phyloP scores from a whole-genome alignment of 2,888 invertebrate genomes.

The Cremastobaeus sp. region DNA sequence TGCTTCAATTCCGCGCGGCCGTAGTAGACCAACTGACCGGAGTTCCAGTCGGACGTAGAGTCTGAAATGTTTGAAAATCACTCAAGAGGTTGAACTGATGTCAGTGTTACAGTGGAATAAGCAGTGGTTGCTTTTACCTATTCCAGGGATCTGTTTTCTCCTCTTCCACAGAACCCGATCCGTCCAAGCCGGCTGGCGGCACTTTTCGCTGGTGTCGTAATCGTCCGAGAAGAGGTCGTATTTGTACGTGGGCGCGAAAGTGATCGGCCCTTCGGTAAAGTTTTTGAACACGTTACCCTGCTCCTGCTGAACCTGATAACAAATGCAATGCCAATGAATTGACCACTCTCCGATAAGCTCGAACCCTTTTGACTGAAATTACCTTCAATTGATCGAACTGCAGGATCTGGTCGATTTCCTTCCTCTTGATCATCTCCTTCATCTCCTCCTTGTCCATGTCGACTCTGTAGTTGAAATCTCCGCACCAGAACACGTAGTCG shows the following conservation, averaged over 20 bases:
- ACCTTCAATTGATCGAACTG: constrained; percentile 91
- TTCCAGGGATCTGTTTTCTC: constrained; percentile 85
- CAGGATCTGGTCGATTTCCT: constrained; percentile 87
- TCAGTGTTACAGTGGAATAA: too few relatives aligned
- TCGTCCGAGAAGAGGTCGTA: constrained; percentile 99
- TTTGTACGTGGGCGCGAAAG: constrained; percentile 98
- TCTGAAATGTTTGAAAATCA: too few relatives aligned
- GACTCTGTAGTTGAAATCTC: constrained; percentile 99
- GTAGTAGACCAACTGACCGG: constrained; percentile 91
- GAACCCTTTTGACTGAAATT: too few relatives aligned
- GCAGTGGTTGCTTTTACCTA: too few relatives aligned
- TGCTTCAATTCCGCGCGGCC: constrained; percentile 97
- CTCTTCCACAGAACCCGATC: constrained; percentile 97
- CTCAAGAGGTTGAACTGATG: too few relatives aligned
- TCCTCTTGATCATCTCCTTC: constrained; percentile 87
- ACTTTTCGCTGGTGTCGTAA: constrained; percentile 99
- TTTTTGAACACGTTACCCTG: constrained; percentile 93
- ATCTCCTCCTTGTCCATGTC: constrained; percentile 97
- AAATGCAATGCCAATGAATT: background rate
- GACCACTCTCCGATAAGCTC: too few relatives aligned
- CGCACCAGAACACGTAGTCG: constrained; percentile 99
- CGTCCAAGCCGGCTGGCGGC: constrained; percentile 98
- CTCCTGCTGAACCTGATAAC: constrained; percentile 83
- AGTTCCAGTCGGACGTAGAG: constrained; percentile 82
- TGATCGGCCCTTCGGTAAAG: constrained; percentile 94